Percentiles rank a stretch among this genome's conserved stretches.
These are phyloP conservation scores for Apocrypta bakeri DNA, from an alignment of 1,140 invertebrate genomes.

Conservation along the genomic window DNA sequence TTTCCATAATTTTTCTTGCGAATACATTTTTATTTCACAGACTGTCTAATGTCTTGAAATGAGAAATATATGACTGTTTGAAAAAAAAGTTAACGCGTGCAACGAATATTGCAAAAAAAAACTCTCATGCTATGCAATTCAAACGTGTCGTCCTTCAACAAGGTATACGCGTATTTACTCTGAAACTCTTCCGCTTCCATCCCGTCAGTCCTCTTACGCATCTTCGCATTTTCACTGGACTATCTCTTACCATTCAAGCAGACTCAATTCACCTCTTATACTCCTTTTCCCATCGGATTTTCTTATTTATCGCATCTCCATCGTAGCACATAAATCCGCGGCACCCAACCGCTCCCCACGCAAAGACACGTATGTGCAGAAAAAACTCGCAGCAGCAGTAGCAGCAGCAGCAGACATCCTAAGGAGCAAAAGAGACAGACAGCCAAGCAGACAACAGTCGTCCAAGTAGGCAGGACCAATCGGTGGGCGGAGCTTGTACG, in stretches of 20 bases:
- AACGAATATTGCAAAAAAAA: no score
- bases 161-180: no score
- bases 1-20: no score
- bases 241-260: not conserved
- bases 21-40: no score
- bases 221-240: slow-evolving; percentile 7
- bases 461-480: not conserved
- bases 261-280: slow-evolving; percentile 10
- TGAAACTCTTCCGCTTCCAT: not conserved
- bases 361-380: not conserved
- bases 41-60: no score
- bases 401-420: not conserved
- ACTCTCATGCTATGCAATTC: no score
- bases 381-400: not conserved
- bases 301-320: not conserved
- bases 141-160: no score
- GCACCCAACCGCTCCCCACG: not conserved
- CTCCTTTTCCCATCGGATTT: not conserved
- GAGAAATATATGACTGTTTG: no score
- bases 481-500: slow-evolving; percentile 9
- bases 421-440: not conserved
- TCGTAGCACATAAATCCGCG: not conserved
- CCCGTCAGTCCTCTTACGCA: not conserved
- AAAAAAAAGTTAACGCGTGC: no score
- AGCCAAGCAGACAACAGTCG: not conserved